Base-by-base conservation (phyloP, 2,888 invertebrate genomes). In the Panopea generosa region DNA sequence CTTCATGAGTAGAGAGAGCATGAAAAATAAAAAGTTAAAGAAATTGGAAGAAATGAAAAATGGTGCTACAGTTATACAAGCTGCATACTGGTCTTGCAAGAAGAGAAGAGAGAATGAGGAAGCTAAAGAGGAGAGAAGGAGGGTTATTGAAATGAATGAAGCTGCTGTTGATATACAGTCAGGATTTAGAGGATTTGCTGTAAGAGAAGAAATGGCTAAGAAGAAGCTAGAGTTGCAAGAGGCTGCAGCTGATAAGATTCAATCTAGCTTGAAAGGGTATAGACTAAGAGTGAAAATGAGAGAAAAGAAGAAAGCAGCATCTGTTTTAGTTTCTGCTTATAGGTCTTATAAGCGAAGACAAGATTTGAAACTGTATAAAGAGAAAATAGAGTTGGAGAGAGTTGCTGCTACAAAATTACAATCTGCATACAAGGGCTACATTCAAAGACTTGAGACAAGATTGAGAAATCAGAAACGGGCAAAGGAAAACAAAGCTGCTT, bases 91-190 rank as follows among this genome's bases (percentile, higher is more conserved):
- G 26, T 45, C 65, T 9, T 60, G 55, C 29, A 53, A 24, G 24
- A 71, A 47, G 26, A 62, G 74, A 24, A 55, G 40, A 29, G 27
- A 66, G 27, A 66, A 69, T 60, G 66, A 68, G 16, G 60, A 50
- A 9, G 45, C 33, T 9, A 72, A 66, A 33, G 68, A 65, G 22
- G 45, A 26, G 26, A 60, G 62, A 18, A 57, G 47, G 16, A 57
- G 56, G n/a, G 11, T 33, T 11, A 47, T 18, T n/a, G 50, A 57
- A 18, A 16, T 40, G 6, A 69, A 66, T 43, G 16, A 73, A 26
- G 77, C 77, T 47, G 73, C 67, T 38, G 18, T 62, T 20, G 45
- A 50, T 52, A 57, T 77, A 33, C 69, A 77, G 24, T 43, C 52
- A 11, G 66, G n/a, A 1, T 61, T 60, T 27, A 60, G 65, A 56